Evolutionary conservation across 2,888 invertebrate species (phyloP).

Genomic region (Nemotelus nigrinus): DNA sequence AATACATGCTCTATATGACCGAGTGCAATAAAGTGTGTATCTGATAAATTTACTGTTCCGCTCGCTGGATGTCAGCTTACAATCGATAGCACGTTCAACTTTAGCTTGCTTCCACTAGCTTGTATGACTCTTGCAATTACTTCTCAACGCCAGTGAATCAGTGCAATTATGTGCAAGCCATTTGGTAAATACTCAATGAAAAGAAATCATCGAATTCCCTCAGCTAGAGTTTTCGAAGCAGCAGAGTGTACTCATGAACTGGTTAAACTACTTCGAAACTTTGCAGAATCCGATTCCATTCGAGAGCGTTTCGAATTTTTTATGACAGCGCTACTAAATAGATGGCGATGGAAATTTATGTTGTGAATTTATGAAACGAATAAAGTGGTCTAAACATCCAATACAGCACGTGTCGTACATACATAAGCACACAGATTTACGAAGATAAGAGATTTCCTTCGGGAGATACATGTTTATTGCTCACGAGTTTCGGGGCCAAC

Average conservation of each 20-base stretch:
- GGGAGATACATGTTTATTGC: not conserved
- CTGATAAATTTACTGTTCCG: not conserved
- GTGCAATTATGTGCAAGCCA: slow-evolving; percentile 42
- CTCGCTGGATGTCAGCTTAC: not conserved
- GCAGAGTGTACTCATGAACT: not conserved
- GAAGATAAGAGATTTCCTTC: not conserved
- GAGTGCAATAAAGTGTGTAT: slow-evolving; percentile 7
- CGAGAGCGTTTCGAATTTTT: slow-evolving; percentile 14
- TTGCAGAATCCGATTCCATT: not conserved
- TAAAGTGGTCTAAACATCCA: not conserved
- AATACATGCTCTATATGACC: not conserved
- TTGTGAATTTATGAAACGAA: not conserved
- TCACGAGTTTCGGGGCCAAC: not conserved
- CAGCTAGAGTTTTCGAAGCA: not conserved
- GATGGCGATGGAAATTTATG: slow-evolving; percentile 18
- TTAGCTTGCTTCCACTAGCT: not conserved
- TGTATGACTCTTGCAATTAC: not conserved
- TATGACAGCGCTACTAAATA: slow-evolving; percentile 19
- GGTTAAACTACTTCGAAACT: slow-evolving; percentile 5
- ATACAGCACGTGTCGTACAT: not conserved
- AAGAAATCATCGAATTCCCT: not conserved
- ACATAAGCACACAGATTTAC: not conserved
- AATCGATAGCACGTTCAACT: too few relatives aligned
- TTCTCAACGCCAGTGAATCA: not conserved
- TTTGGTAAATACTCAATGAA: slow-evolving; percentile 37